Conservation (phyloP, 2,113 vertebrate species). For the Nannospalax galili region DNA sequence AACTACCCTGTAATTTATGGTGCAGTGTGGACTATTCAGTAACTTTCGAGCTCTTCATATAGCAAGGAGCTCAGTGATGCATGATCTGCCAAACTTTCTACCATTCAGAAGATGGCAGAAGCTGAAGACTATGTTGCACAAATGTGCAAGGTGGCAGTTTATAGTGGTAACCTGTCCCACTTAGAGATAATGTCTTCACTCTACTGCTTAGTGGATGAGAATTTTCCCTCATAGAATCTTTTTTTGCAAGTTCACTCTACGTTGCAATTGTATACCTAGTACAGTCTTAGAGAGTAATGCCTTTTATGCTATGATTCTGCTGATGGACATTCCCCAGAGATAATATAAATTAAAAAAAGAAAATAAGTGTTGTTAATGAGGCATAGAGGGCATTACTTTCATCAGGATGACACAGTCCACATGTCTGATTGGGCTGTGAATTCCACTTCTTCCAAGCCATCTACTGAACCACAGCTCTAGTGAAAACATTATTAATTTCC, state of each 20-base stretch:
- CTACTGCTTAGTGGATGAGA: background rate
- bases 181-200: conserved; percentile 61
- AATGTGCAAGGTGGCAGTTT: conserved; percentile 32
- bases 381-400: conserved; percentile 1
- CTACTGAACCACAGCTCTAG: background rate
- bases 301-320: conserved; percentile 41
- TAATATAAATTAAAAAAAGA: conserved; percentile 61
- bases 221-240: conserved; percentile 46
- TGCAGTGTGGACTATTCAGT: conserved; percentile 79
- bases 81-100: conserved; percentile 74
- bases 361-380: conserved; percentile 53
- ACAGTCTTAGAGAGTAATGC: background rate
- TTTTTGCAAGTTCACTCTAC: conserved; percentile 54
- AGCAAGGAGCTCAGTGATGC: conserved; percentile 71
- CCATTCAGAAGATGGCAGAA: conserved; percentile 60
- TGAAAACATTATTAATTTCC: background rate
- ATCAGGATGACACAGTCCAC: background rate
- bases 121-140: conserved; percentile 41
- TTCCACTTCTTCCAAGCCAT: conserved; percentile 36
- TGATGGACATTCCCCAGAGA: conserved; percentile 40
- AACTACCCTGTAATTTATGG: conserved; percentile 88
- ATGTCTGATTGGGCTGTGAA: background rate
- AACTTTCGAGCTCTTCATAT: conserved; percentile 75
- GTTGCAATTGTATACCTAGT: conserved; percentile 31
- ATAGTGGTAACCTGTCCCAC: conserved; percentile 52